phyloP scores from a whole-genome alignment of 2,797 vertebrate genomes.

The Hafferia zeledoni region DNA sequence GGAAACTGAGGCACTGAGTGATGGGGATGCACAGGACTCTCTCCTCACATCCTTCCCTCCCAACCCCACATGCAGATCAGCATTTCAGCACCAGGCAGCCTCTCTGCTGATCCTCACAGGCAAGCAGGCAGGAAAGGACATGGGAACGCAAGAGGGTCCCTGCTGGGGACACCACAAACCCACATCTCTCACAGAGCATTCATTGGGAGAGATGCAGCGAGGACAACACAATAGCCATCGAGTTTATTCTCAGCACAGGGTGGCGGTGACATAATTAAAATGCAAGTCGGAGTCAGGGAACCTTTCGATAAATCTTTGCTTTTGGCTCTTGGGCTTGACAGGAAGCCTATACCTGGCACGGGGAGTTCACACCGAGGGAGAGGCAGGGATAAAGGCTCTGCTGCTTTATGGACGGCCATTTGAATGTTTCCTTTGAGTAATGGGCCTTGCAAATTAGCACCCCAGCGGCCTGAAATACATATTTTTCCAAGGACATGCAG shows the following conservation, averaged over 20 bases:
- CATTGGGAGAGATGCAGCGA: not conserved
- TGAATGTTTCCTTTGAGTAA: constrained; percentile 80
- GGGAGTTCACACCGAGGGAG: constrained; percentile 28
- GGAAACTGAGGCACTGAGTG: not conserved
- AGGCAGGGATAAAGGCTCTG: constrained; percentile 42
- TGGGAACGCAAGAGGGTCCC: not conserved
- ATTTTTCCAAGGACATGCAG: constrained; percentile 74
- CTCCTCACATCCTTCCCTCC: not conserved
- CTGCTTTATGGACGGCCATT: constrained; percentile 56
- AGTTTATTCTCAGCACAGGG: not conserved
- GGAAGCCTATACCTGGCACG: constrained; percentile 65
- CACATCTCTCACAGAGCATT: rapidly evolving
- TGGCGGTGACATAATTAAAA: constrained; percentile 58
- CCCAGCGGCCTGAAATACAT: constrained; percentile 73
- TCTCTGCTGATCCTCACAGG: rapidly evolving
- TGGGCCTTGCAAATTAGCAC: constrained; percentile 81
- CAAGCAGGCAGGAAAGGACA: rapidly evolving
- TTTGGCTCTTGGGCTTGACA: constrained; percentile 72
- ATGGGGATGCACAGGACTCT: rapidly evolving
- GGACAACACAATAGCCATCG: not conserved
- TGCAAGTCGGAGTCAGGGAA: constrained; percentile 52
- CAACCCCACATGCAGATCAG: rapidly evolving
- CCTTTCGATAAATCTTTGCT: constrained; percentile 76
- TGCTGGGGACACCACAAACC: not conserved
- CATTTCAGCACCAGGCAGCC: rapidly evolving